Base-by-base conservation (phyloP, 2,888 invertebrate species). In the Ornithoptera alexandrae region DNA sequence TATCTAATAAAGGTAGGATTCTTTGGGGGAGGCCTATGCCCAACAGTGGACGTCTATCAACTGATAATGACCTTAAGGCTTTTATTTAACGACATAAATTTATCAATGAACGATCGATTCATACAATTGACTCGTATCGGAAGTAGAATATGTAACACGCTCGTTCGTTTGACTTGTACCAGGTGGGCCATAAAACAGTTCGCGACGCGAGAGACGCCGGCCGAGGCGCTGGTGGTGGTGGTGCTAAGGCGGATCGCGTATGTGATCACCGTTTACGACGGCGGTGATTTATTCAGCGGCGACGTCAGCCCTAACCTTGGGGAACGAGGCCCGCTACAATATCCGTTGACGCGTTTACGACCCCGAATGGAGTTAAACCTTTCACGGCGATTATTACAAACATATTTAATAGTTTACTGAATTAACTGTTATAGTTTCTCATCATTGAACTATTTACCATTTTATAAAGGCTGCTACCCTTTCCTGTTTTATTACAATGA, bases 161-260 rank as follows among this genome's bases (percentile, higher is more conserved):
- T 3, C 10, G 42, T 18, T 67, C 61, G 65, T 65, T 17, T 74
- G 36, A 72, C 79, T 84, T 82, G 71, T 3, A 68, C 81, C 81
- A 76, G n/a, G n/a, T 24, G 30, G 62, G 67, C 75, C 80, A 82
- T 88, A 87, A 89, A 86, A 84, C 78, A 81, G 82, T 82, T 79
- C 81, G 79, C 82, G 81, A 5, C 30, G 30, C 30, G 78, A 87
- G 86, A 89, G 88, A 89, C 88, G 85, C 87, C 84, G 80, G 79
- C 74, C 76, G 81, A 81, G 84, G 85, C 53, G n/a, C 12, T 85
- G 84, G 81, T 74, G 79, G 82, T 82, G 83, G 81, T 87, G 84
- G 89, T 89, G 90, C 82, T 86, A 90, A 88, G 81, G 81, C 77
- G 80, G 84, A 87, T 86, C 84, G 80, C 84, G 77, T 76, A 77